Evolutionary conservation across 2,113 vertebrate species (phyloP), one percentile per base, ranked within the genome.

Genomic region (Phyllostomus hastatus): DNA sequence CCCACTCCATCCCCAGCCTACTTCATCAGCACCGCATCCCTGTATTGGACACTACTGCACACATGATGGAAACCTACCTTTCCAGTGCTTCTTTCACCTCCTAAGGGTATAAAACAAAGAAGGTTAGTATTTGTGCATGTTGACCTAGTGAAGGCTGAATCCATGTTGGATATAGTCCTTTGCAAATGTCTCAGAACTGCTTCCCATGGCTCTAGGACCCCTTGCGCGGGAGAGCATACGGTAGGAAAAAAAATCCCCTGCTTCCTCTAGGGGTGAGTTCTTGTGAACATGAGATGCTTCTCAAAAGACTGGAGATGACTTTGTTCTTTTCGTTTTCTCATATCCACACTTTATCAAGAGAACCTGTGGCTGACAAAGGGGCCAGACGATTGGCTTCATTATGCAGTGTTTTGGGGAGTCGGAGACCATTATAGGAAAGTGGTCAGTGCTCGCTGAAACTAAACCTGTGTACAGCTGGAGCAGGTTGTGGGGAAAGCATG

Each of bases 21-120:
- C 79, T 26, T 64, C 35, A 10, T 1, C 43, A 61, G 6, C 19
- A n/a, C 14, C 7, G 12, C 6, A 64, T 12, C 26, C 52, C 43
- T 10, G 2, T 6, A 4, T 19, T 35, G 41, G 7, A 41, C 28
- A 15, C 3, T 7, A 38, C 5, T 43, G 11, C 50, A 43, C 35
- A 48, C 10, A 31, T 46, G n/a, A 50, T 22, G 28, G 54, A 88
- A 69, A 90, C 96, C 8, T 93, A 97, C 95, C 94, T 95, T 66
- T 97, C 90, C 88, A 98, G 59, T 2, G 73, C 83, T 75, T 35
- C 94, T 96, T 83, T 96, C 66, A 95, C 33, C 57, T 97, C 96
- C 97, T 97, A 43, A 35, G 87, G 92, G 31, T 2, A 82, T 3
- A 94, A 90, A 95, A 81, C 50, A 70, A 87, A 85, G 46, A 84